Conservation (phyloP, 2,797 vertebrate genomes). For the Pitangus sulphuratus region DNA sequence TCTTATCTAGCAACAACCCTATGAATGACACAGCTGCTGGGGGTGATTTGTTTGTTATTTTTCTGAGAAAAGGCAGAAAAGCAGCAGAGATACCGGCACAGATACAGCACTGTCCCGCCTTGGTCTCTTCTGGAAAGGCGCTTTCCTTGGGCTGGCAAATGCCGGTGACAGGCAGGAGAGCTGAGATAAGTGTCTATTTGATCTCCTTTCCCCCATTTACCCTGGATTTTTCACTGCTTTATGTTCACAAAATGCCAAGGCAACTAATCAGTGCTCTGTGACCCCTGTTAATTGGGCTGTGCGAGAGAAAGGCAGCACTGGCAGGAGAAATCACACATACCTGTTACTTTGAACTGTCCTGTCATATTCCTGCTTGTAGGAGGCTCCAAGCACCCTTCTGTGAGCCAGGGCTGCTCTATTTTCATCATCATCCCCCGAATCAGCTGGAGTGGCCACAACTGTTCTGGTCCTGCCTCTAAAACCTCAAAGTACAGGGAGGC, state of each 20-base stretch:
- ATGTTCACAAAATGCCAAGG: constrained; percentile 43
- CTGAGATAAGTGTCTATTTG: constrained; percentile 63
- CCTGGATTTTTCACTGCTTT: constrained; percentile 50
- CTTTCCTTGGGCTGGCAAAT: constrained; percentile 49
- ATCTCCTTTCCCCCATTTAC: constrained; percentile 35
- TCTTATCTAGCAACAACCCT: not conserved
- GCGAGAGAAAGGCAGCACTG: constrained; percentile 35
- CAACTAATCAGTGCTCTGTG: constrained; percentile 58
- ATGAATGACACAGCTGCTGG: rapidly evolving
- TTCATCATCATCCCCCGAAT: not conserved
- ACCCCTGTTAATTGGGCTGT: constrained; percentile 55
- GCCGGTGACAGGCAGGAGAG: not conserved
- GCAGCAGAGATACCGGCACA: not conserved
- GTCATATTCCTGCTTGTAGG: constrained; percentile 15
- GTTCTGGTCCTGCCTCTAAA: not conserved
- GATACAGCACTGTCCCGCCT: not conserved
- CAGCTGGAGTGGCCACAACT: constrained; percentile 10
- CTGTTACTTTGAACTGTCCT: constrained; percentile 55
- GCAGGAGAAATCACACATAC: constrained; percentile 57
- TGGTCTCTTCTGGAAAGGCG: not conserved
- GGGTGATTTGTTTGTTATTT: not conserved
- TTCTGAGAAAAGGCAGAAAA: constrained; percentile 46
- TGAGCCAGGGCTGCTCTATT: constrained; percentile 16
- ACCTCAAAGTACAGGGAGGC: not conserved
- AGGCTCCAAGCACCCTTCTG: constrained; percentile 25